Evolutionary conservation across 2,888 invertebrate genomes (phyloP), one percentile per base, ranked within the genome.

Genomic region (Pammene aurita): DNA sequence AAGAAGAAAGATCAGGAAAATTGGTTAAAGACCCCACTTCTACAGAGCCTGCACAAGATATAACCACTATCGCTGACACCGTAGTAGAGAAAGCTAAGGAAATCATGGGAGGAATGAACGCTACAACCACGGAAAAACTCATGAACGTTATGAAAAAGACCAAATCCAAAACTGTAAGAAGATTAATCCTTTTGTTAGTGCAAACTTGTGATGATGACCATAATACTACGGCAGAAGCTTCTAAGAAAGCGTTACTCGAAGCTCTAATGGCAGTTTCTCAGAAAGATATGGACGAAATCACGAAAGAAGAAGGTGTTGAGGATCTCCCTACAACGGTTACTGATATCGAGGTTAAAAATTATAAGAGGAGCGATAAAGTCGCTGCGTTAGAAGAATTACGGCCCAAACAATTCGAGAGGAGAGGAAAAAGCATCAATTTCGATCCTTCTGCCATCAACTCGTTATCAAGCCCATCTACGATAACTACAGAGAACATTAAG

Each of bases 61-160:
- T 94, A 0, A 94, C 95, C 2, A 95, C 95, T n/a, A 94, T 95
- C 48, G 93, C 94, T 68, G 94, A 94, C 64, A 94, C 95, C 1
- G 94, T 95, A 57, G 94, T 94, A 52, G 93, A 94, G 76, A 95
- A 95, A 75, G 95, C 96, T 0, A 95, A 96, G 77, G 94, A 96
- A 85, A 95, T 97, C 76, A 95, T 97, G 81, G 95, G 95, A 0
- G 95, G 94, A 16, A 91, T 96, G 72, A 96, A 97, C 77, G 95
- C 95, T 10, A 95, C 96, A 0, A 96, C 96, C 71, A 94, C 95
- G 0, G 93, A 95, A 71, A 96, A 96, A 74, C 90, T 97, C 66
- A 94, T 96, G 93, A 94, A 94, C 71, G 96, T 96, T 48, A 97
- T 97, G 96, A 95, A 96, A 79, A 96, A 96, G 81, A 96, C 96